A percentile compares a stretch with the other conserved stretches of the same genome.
Evolutionary conservation across 2,113 vertebrate species (phyloP).

Genomic region (Catagonus wagneri): DNA sequence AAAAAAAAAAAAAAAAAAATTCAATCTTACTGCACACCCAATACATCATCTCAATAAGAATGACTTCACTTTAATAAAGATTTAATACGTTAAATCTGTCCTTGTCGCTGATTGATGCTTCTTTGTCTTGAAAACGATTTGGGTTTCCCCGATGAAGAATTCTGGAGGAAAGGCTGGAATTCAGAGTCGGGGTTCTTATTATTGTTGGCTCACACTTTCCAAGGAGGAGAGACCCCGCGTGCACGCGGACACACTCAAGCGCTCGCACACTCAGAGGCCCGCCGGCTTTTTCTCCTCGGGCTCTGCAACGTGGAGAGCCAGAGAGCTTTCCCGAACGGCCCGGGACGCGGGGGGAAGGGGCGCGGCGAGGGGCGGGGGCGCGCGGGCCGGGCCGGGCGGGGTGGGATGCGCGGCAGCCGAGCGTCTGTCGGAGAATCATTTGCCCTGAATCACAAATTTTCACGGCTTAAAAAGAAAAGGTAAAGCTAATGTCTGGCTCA

Average conservation of each 20-base stretch:
- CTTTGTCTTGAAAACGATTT: conserved; percentile 82
- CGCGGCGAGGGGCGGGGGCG: conserved; percentile 1
- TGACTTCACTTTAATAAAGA: conserved; percentile 83
- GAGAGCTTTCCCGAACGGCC: conserved; percentile 79
- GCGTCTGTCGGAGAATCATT: conserved; percentile 85
- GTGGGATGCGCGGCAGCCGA: background rate
- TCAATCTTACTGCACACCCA: conserved; percentile 64
- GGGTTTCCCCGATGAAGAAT: conserved; percentile 64
- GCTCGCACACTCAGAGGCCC: background rate
- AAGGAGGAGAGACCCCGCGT: conserved; percentile 41
- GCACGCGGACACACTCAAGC: conserved; percentile 75
- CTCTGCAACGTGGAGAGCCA: conserved; percentile 72
- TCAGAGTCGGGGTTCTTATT: conserved; percentile 53
- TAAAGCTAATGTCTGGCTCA: conserved; percentile 93
- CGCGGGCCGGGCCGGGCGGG: background rate
- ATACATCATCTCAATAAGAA: conserved; percentile 77
- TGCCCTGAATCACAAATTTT: conserved; percentile 91
- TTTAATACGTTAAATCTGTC: conserved; percentile 82
- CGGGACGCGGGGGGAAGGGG: background rate
- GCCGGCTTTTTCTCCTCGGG: conserved; percentile 70
- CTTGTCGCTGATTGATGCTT: conserved; percentile 79
- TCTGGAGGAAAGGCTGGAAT: conserved; percentile 57
- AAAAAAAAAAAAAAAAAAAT: background rate
- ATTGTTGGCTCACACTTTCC: conserved; percentile 58
- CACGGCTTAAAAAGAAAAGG: conserved; percentile 89